Conservation (phyloP, 2,797 vertebrate genomes). For the Pelochelys cantorii region DNA sequence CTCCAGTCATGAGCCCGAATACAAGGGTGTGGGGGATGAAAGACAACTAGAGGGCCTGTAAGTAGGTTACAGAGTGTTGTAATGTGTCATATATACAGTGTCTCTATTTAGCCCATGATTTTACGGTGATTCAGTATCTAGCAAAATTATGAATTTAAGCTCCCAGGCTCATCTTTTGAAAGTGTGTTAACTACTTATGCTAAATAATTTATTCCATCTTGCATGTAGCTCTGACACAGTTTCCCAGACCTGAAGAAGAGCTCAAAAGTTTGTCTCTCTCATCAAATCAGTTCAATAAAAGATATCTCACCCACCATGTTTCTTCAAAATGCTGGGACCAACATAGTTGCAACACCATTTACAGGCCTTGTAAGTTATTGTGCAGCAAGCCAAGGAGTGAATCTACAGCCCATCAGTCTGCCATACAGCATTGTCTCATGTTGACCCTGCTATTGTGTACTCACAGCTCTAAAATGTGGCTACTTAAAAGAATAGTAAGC, state of each 20-base stretch:
- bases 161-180: too few species aligned
- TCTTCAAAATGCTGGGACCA: not conserved
- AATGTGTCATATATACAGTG: too few species aligned
- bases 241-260: not conserved
- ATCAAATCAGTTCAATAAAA: not conserved
- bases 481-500: not conserved
- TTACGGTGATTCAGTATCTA: too few species aligned
- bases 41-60: too few species aligned
- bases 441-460: not conserved
- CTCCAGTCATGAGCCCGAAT: too few species aligned
- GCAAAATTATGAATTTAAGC: too few species aligned
- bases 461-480: not conserved
- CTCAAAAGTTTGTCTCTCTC: not conserved
- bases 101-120: too few species aligned
- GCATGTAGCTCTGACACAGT: not conserved
- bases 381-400: not conserved
- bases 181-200: too few species aligned
- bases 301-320: not conserved
- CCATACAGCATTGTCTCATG: not conserved
- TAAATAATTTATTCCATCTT: too few species aligned
- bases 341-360: not conserved
- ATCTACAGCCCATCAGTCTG: not conserved
- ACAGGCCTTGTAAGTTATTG: not conserved
- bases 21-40: too few species aligned
- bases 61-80: too few species aligned